Base-by-base conservation (phyloP, 2,888 invertebrate genomes). In the Cryptus viduatorius region DNA sequence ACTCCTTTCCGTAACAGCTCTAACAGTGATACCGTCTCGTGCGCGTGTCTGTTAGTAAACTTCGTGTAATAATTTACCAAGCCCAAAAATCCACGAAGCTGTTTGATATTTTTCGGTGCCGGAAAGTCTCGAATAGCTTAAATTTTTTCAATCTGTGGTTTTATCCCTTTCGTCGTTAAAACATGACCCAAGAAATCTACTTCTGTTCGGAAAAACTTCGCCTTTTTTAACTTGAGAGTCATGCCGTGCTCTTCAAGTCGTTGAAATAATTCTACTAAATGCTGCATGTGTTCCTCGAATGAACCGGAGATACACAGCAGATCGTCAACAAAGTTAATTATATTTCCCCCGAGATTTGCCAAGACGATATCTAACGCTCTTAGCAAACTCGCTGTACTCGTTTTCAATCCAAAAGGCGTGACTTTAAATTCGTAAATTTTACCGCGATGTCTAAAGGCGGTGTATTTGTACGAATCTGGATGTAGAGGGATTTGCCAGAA, bases 101-200 rank as follows among this genome's bases (percentile, higher is more conserved):
- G 85, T 56, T 88, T 88, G 0, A 77, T 10, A 7, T 84, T 88
- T 16, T 59, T 78, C 0, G 89, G 88, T 3, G 19, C 44, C 0
- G 86, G 88, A 64, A 87, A 89, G 12, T 87, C 46, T n/a, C 84
- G 67, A 7, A 90, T 83, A 14, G 83, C 73, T n/a, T 75, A 37
- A 12, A 86, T 44, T 44, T 89, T 88, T 1, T 86, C 86, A 0
- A 86, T 84, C 48, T 90, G 88, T 0, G 86, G 84, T 4, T 16
- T 19, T 2, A 89, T 85, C 0, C 89, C 89, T 4, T 82, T 59
- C 0, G 67, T 4, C 0, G 80, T 79, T 0, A 90, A 73, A 0
- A 87, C 85, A 48, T 90, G 87, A 3, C 89, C 89, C 7, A 90
- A 53, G 37, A 90, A 88, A n/a, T 86, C 87, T 7, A 89, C 78